Evolutionary conservation across 2,797 vertebrate genomes (phyloP).

Genomic region (Thamnophis elegans): DNA sequence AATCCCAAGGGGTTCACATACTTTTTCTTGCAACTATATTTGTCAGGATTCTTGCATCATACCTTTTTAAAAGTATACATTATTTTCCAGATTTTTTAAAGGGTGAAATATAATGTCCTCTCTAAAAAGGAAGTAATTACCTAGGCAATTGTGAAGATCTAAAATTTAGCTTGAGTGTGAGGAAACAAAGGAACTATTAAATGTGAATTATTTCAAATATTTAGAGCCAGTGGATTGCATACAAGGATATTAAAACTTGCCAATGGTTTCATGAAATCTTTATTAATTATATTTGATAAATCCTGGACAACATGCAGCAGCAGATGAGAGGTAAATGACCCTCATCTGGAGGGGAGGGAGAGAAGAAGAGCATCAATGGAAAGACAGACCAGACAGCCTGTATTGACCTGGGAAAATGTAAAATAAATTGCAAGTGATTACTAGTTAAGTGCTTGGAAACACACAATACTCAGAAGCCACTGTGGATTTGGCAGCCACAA

Average conservation of each 20-base stretch:
- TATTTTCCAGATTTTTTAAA: background rate
- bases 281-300: background rate
- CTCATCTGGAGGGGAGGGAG: background rate
- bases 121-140: background rate
- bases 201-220: background rate
- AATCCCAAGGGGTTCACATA: too few relatives aligned
- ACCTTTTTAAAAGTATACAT: background rate
- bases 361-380: background rate
- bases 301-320: background rate
- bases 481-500: background rate
- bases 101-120: background rate
- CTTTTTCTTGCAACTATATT: too few relatives aligned
- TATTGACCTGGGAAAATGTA: background rate
- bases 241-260: background rate
- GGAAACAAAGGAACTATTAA: background rate
- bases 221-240: background rate
- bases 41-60: background rate
- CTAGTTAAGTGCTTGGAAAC: background rate
- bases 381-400: background rate
- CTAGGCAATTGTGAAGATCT: background rate
- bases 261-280: background rate
- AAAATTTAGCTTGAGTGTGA: background rate
- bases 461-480: background rate
- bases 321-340: background rate
- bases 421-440: background rate